phyloP scores from a whole-genome alignment of 2,888 invertebrate species.

The Platypus cylindrus region DNA sequence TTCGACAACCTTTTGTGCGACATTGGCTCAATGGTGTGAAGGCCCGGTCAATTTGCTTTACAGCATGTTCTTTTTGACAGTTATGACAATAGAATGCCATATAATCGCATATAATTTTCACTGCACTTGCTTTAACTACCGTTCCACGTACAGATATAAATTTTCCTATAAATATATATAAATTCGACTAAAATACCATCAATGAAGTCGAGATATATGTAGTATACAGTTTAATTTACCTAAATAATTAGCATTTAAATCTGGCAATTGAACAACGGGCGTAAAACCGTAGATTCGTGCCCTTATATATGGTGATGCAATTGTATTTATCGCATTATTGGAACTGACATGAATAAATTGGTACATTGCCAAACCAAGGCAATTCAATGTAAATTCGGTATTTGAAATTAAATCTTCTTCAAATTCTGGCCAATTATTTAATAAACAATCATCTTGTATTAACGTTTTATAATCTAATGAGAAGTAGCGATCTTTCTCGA shows the following conservation, averaged over 20 bases:
- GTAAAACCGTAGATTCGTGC: slow-evolving; percentile 51
- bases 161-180: slow-evolving; percentile 41
- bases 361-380: slow-evolving; percentile 68
- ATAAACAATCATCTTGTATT: slow-evolving; percentile 43
- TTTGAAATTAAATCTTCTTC: slow-evolving; percentile 49
- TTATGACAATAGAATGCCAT: slow-evolving; percentile 65
- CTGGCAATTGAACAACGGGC: slow-evolving; percentile 51
- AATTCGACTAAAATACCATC: neutral
- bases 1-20: slow-evolving; percentile 41
- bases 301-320: slow-evolving; percentile 37
- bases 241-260: slow-evolving; percentile 59
- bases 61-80: slow-evolving; percentile 54
- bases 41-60: slow-evolving; percentile 51
- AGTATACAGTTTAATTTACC: slow-evolving; percentile 49
- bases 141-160: slow-evolving; percentile 73
- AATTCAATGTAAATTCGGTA: slow-evolving; percentile 54
- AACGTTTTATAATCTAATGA: slow-evolving; percentile 46
- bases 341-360: slow-evolving; percentile 44
- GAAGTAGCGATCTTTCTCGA: slow-evolving; percentile 45
- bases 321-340: slow-evolving; percentile 36
- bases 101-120: slow-evolving; percentile 59
- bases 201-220: too few relatives aligned
- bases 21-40: slow-evolving; percentile 47
- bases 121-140: slow-evolving; percentile 66
- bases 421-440: slow-evolving; percentile 40